A percentile compares a stretch with the other conserved stretches of the same genome.
phyloP scores from a whole-genome alignment of 1,140 invertebrate species.

The Caenorhabditis briggsae region DNA sequence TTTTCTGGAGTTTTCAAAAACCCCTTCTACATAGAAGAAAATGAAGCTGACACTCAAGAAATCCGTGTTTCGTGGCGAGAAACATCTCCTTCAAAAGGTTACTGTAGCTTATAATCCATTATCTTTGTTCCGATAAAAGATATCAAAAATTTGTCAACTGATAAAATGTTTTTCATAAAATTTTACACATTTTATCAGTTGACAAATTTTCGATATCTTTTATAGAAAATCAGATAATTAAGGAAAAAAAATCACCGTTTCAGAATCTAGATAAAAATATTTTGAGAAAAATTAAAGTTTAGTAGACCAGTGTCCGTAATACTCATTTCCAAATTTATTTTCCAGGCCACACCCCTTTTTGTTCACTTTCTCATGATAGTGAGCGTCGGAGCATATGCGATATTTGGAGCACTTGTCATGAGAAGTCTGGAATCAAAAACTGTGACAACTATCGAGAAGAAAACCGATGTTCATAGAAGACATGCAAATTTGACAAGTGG shows the following conservation, averaged over 20 bases:
- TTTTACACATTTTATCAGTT: no score
- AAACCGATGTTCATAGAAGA: slow-evolving; percentile 26
- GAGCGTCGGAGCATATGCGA: slow-evolving; percentile 58
- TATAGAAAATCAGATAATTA: no score
- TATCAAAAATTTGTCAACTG: background rate
- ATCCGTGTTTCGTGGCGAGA: slow-evolving; percentile 7
- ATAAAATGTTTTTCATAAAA: no score
- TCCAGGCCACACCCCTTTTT: slow-evolving; percentile 60
- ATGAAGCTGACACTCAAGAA: slow-evolving; percentile 50
- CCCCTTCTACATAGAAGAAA: background rate
- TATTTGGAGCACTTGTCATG: slow-evolving; percentile 60
- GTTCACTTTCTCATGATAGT: slow-evolving; percentile 64
- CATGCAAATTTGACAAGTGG: slow-evolving; percentile 9
- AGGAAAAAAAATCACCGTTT: no score
- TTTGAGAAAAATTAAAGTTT: background rate
- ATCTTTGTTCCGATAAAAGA: no score
- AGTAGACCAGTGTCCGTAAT: no score
- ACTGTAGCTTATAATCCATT: background rate
- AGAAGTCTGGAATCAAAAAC: slow-evolving; percentile 56
- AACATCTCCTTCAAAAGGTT: slow-evolving; percentile 28
- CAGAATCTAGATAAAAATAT: no score
- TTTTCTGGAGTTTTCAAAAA: no score
- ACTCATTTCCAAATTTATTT: no score
- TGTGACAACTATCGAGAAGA: slow-evolving; percentile 16
- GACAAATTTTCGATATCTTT: no score